A percentile compares a stretch with the other conserved stretches of the same genome.
These are phyloP conservation scores for pig (Sus scrofa) DNA, from an alignment of 2,113 vertebrate genomes.

Conservation along the genomic window DNA sequence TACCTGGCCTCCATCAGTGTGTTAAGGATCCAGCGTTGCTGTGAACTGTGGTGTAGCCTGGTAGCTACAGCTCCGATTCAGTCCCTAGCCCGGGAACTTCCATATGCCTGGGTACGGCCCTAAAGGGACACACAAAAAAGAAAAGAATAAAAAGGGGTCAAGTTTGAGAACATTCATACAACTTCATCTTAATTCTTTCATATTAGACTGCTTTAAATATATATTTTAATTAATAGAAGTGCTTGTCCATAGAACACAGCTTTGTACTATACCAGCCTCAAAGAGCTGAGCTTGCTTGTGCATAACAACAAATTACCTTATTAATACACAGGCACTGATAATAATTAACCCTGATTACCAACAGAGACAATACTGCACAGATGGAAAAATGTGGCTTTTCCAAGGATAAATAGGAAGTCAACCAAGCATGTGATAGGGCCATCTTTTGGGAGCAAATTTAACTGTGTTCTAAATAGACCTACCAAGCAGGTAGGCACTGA, in stretches of 20 bases:
- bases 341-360: background rate
- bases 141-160: background rate
- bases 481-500: background rate
- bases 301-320: background rate
- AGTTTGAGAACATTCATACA: background rate
- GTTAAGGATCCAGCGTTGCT: too few relatives aligned
- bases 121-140: too few relatives aligned
- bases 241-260: background rate
- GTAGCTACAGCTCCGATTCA: too few relatives aligned
- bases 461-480: background rate
- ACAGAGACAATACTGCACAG: background rate
- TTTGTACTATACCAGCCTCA: background rate
- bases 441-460: background rate
- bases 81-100: too few relatives aligned
- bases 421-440: background rate
- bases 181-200: background rate
- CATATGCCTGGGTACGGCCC: too few relatives aligned
- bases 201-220: background rate
- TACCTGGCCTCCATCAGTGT: background rate
- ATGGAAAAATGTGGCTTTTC: background rate
- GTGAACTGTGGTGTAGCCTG: too few relatives aligned
- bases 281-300: background rate
- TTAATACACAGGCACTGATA: background rate
- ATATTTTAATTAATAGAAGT: background rate
- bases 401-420: background rate